Conservation (phyloP, 2,888 invertebrate genomes). For the Andrena praecox region DNA sequence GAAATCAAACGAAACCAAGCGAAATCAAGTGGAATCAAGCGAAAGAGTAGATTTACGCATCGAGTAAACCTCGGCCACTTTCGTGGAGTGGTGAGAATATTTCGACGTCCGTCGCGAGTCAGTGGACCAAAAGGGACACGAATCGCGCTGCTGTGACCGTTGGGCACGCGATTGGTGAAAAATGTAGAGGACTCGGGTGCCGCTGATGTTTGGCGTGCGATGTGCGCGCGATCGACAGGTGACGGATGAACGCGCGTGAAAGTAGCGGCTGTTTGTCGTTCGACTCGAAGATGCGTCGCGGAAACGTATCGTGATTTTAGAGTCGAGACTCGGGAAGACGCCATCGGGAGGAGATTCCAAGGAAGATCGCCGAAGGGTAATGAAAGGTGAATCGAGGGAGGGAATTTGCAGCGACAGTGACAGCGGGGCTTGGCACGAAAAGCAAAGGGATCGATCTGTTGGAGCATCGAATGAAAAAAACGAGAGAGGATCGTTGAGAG, state of each 20-base stretch:
- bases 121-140: neutral
- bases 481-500: neutral
- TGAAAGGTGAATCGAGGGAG: neutral
- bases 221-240: conserved; percentile 49
- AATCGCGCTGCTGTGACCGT: conserved; percentile 25
- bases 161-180: neutral
- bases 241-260: conserved; percentile 13
- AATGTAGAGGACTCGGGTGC: conserved; percentile 15
- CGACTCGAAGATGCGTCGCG: neutral
- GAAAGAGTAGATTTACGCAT: neutral
- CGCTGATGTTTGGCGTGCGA: conserved; percentile 22
- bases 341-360: conserved; percentile 19
- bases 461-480: conserved; percentile 10
- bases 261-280: neutral
- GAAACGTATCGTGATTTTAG: conserved; percentile 2
- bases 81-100: too few relatives aligned
- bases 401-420: neutral
- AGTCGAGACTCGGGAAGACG: conserved; percentile 22
- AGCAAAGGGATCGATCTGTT: conserved; percentile 7
- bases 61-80: too few relatives aligned
- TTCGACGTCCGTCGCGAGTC: neutral
- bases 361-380: neutral
- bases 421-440: conserved; percentile 1
- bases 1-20: neutral
- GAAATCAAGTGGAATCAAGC: neutral